Percentiles rank a stretch among this genome's conserved stretches.
phyloP scores from a whole-genome alignment of 2,888 invertebrate genomes.

The Nowickia ferox region DNA sequence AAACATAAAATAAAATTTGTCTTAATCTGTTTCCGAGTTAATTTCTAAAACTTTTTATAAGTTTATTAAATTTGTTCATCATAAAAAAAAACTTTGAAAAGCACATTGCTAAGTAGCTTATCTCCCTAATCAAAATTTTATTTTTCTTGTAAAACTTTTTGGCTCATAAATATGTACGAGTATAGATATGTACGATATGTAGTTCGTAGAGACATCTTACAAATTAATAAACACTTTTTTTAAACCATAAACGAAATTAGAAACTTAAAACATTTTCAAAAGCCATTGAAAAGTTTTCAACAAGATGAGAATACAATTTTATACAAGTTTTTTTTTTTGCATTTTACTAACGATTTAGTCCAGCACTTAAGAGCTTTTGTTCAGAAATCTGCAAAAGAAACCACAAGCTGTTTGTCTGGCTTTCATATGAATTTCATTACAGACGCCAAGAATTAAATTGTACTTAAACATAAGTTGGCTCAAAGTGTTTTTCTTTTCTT shows the following conservation, averaged over 20 bases:
- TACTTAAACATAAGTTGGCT: neutral
- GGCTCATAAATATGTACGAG: no score
- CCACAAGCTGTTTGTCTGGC: slow-evolving; percentile 21
- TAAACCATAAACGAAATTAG: slow-evolving; percentile 14
- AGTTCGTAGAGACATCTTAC: neutral
- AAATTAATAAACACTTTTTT: slow-evolving; percentile 26
- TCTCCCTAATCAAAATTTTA: no score
- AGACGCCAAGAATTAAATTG: slow-evolving; percentile 16
- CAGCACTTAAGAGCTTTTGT: slow-evolving; percentile 41
- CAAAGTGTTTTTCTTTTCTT: neutral
- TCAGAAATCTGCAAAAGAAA: neutral
- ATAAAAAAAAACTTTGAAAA: no score
- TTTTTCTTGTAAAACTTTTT: no score
- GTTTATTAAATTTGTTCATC: no score
- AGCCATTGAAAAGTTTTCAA: slow-evolving; percentile 35
- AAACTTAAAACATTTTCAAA: slow-evolving; percentile 24
- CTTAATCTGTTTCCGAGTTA: no score
- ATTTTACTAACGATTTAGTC: slow-evolving; percentile 42
- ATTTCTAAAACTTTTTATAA: no score
- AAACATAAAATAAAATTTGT: no score
- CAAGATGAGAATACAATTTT: slow-evolving; percentile 19
- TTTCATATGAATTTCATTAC: slow-evolving; percentile 6
- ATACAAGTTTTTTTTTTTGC: neutral
- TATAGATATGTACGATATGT: no score
- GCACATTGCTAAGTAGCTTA: no score